Percentiles rank a stretch among this genome's conserved stretches.
phyloP scores from a whole-genome alignment of 92 coral and sea anemone genomes.

The Siderastrea radians region DNA sequence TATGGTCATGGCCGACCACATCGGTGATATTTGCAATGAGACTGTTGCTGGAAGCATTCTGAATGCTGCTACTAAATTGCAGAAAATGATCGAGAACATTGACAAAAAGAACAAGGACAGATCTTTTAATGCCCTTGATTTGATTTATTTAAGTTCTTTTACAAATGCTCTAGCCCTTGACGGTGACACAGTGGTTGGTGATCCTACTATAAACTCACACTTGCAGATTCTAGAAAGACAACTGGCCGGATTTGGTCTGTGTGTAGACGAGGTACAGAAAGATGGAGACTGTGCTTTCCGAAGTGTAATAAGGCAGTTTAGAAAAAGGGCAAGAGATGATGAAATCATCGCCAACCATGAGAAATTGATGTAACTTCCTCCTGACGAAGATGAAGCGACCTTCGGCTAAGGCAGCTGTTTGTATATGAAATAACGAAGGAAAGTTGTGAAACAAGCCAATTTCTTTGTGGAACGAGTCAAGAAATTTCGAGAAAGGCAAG shows the following conservation, averaged over 20 bases:
- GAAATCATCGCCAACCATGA: conserved; percentile 12
- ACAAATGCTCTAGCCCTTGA: conserved; percentile 28
- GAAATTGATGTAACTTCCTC: conserved; percentile 17
- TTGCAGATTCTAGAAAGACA: conserved; percentile 41
- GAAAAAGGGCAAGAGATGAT: background rate
- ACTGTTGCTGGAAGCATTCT: conserved; percentile 50
- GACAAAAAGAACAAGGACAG: conserved; percentile 49
- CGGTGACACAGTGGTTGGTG: background rate
- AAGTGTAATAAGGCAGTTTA: no score
- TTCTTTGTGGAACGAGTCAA: conserved; percentile 25
- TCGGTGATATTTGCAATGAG: conserved; percentile 54
- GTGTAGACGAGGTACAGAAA: no score
- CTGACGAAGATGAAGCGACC: conserved; percentile 28
- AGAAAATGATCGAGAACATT: conserved; percentile 45
- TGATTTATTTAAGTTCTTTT: conserved; percentile 34
- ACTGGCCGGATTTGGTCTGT: conserved; percentile 54
- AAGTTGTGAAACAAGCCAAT: background rate
- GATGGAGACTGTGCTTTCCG: no score
- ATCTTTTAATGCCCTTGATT: conserved; percentile 40
- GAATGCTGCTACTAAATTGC: conserved; percentile 30
- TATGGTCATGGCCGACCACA: conserved; percentile 41
- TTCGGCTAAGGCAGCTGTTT: conserved; percentile 41
- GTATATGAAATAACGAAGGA: conserved; percentile 26
- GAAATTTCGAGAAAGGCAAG: conserved; percentile 15
- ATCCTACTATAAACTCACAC: conserved; percentile 40